Percentiles rank a stretch among this genome's conserved stretches.
Conservation (phyloP, 2,888 invertebrate genomes). For the Platerodrilus igneus region DNA sequence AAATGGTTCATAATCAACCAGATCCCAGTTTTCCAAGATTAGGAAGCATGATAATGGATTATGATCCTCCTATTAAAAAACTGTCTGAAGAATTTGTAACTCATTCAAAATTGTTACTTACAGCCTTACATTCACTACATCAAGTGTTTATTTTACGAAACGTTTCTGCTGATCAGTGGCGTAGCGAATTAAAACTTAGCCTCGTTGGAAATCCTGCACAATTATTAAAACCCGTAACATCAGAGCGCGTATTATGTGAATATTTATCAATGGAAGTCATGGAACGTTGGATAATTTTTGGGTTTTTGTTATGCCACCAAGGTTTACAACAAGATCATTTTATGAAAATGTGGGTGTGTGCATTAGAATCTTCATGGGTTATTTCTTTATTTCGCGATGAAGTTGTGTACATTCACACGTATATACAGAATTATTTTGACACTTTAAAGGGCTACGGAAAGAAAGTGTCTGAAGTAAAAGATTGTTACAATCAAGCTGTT, state of each 20-base stretch:
- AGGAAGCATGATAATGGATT: constrained; percentile 97
- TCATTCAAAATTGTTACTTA: constrained; percentile 80
- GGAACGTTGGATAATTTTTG: constrained; percentile 97
- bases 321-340: constrained; percentile 76
- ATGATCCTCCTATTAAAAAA: constrained; percentile 92
- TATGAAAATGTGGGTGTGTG: constrained; percentile 85
- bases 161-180: constrained; percentile 89
- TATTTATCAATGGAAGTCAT: constrained; percentile 91
- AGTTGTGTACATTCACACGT: constrained; percentile 91
- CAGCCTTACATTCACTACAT: constrained; percentile 83
- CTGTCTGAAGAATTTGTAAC: constrained; percentile 95
- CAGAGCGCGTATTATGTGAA: constrained; percentile 96
- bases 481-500: constrained; percentile 84
- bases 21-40: constrained; percentile 91
- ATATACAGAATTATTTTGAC: constrained; percentile 90
- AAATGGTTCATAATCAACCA: constrained; percentile 86
- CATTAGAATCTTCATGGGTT: constrained; percentile 92
- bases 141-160: constrained; percentile 86
- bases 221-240: constrained; percentile 88
- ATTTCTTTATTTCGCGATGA: constrained; percentile 94
- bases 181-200: constrained; percentile 87
- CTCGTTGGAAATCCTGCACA: constrained; percentile 92
- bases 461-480: constrained; percentile 91
- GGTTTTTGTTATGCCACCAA: constrained; percentile 86
- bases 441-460: constrained; percentile 92